Conservation (phyloP, 2,888 invertebrate genomes). For the Drosophila tripunctata region DNA sequence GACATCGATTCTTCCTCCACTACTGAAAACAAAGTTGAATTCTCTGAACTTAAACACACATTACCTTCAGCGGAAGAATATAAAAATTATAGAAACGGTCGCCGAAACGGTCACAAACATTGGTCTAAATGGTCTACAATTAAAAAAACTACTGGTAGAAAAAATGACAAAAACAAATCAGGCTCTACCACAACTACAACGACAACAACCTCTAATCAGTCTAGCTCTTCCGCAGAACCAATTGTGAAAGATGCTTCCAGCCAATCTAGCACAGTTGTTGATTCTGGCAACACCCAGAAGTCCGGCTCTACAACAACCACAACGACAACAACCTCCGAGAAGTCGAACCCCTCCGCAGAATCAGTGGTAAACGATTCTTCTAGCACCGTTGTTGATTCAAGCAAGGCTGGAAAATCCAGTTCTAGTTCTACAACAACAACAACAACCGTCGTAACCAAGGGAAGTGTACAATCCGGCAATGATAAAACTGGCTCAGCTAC, state of each 20-base stretch:
- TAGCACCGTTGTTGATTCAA: not conserved
- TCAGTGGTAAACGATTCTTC: not conserved
- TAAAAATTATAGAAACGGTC: not conserved
- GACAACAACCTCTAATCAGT: not conserved
- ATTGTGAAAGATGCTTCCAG: not conserved
- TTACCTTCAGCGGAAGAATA: not conserved
- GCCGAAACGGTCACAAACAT: not conserved
- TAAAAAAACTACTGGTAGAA: not conserved
- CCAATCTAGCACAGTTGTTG: not conserved
- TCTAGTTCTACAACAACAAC: constrained; percentile 4
- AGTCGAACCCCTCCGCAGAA: not conserved
- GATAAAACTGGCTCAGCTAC: not conserved
- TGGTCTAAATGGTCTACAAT: not conserved
- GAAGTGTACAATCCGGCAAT: not conserved
- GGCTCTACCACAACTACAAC: constrained; percentile 1
- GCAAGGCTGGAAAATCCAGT: not conserved
- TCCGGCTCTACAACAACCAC: not conserved
- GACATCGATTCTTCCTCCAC: not conserved
- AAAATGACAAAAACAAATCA: not conserved
- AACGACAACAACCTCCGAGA: not conserved
- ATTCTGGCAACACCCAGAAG: not conserved
- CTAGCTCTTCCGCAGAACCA: not conserved
- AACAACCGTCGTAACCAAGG: not conserved
- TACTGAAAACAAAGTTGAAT: not conserved
- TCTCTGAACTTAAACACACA: not conserved